Evolutionary conservation across 2,797 vertebrate species (phyloP).

Genomic region (Chelon auratus): DNA sequence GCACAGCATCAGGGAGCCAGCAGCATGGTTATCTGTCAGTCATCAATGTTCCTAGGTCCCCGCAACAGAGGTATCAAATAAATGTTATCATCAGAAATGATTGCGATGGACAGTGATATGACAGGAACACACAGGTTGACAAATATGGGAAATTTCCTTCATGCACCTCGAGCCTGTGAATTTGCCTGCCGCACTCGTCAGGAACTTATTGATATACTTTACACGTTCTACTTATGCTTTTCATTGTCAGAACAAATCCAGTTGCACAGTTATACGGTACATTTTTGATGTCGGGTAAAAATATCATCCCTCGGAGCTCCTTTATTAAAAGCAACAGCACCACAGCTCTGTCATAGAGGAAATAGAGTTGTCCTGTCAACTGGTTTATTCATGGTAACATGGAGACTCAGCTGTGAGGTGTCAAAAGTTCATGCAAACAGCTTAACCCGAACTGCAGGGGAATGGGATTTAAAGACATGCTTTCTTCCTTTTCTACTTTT

Average conservation of each 20-base stretch:
- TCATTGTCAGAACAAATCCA: conserved; percentile 18
- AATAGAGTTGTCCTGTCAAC: conserved; percentile 31
- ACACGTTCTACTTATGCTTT: neutral
- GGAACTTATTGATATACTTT: neutral
- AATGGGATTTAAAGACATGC: neutral
- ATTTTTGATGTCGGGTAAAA: neutral
- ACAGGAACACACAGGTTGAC: neutral
- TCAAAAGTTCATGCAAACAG: conserved; percentile 44
- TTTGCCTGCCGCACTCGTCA: neutral
- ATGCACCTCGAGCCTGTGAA: neutral
- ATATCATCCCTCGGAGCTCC: conserved; percentile 3
- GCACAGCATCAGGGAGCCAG: no score
- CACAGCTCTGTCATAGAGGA: conserved; percentile 22
- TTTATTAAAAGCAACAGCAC: conserved; percentile 8
- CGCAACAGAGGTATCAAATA: no score
- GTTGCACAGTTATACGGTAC: neutral
- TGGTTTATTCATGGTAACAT: conserved; percentile 42
- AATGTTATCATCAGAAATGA: neutral
- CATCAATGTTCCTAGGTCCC: no score
- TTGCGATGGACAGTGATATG: neutral
- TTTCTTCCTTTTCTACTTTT: conserved; percentile 1
- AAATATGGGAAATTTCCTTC: neutral
- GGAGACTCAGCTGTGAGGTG: conserved; percentile 31
- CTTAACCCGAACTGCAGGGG: conserved; percentile 34
- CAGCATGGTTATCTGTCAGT: no score